A percentile compares a stretch with the other conserved stretches of the same genome.
These are phyloP conservation scores for Mionectes macconnelli DNA, from an alignment of 2,113 vertebrate species.

Conservation along the genomic window DNA sequence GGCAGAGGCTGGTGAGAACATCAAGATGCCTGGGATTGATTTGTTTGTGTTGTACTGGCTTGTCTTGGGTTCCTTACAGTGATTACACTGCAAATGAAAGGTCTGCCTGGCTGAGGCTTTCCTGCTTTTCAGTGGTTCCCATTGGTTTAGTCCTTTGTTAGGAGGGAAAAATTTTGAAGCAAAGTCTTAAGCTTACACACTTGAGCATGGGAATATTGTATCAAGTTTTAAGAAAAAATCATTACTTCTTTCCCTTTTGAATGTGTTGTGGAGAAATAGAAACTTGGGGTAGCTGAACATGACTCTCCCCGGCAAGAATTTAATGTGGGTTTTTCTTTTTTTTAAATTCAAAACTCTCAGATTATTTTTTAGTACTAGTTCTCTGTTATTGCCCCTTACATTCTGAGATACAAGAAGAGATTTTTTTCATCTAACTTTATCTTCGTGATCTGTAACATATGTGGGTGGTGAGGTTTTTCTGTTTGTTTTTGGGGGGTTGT, in stretches of 20 bases:
- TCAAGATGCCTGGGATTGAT: not conserved
- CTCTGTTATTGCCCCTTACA: not conserved
- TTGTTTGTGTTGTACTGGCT: not conserved
- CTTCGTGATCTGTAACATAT: not conserved
- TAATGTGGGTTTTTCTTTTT: not conserved
- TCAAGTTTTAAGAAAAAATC: not conserved
- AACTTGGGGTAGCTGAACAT: not conserved
- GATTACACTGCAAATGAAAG: not conserved
- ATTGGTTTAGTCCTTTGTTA: no score
- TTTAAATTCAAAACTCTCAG: not conserved
- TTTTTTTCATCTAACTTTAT: not conserved
- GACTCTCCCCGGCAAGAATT: not conserved
- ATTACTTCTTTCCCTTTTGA: not conserved
- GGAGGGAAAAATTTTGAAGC: not conserved
- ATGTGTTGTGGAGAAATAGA: not conserved
- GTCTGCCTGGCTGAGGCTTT: not conserved
- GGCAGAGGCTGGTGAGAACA: slow-evolving; percentile 82
- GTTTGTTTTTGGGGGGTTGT: not conserved
- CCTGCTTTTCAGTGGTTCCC: not conserved
- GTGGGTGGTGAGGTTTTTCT: not conserved
- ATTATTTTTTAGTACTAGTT: not conserved
- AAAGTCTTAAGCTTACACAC: not conserved
- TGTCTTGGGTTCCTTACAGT: not conserved
- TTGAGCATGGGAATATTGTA: not conserved
- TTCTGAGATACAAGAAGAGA: not conserved